Base-by-base conservation (phyloP, 2,797 vertebrate species). In the Thaleichthys pacificus region DNA sequence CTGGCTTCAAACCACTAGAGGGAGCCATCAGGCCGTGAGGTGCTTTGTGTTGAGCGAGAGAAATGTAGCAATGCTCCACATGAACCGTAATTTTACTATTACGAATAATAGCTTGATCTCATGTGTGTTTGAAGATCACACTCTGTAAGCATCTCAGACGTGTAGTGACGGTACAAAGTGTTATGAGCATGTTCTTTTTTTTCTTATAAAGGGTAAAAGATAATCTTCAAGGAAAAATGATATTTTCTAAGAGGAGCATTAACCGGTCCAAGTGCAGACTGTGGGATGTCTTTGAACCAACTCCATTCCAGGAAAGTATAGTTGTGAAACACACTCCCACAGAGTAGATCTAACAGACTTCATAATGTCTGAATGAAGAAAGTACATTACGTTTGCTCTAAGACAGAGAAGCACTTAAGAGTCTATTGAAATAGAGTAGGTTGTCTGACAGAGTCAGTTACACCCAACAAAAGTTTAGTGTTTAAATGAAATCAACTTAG, bases 261-360 rank as follows among this genome's bases (percentile, higher is more conserved):
- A 47, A 80, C 73, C 30, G 30, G 73, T 75, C 76, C 35, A 61
- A 78, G 65, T 24, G 24, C 26, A 42, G 8, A 51, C 14, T 17
- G 35, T 26, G 68, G 63, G 57, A 47, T 19, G 26, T 65, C 12
- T 71, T 76, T 69, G 70, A 78, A 79, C 15, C 49, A 62, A 69
- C 72, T 70, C 65, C 58, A 70, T n/a, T 74, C 74, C 71, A 61
- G 63, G 15, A 72, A 77, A 80, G 65, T 14, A 68, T 56, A 26
- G 73, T 85, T 85, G 84, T 49, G 69, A 83, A 87, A 85, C 86
- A 64, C 72, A 83, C 84, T 79, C 81, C 82, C 79, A 67, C 17
- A 70, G 49, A 85, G 76, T 71, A 67, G 64, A 79, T n/a, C 22
- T n/a, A 28, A 35, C 32, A 19, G 51, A 60, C 57, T 67, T 71